A percentile compares a stretch with the other conserved stretches of the same genome.
Evolutionary conservation across 2,113 vertebrate species (phyloP).

Genomic region (Corythornis madagascariensis): DNA sequence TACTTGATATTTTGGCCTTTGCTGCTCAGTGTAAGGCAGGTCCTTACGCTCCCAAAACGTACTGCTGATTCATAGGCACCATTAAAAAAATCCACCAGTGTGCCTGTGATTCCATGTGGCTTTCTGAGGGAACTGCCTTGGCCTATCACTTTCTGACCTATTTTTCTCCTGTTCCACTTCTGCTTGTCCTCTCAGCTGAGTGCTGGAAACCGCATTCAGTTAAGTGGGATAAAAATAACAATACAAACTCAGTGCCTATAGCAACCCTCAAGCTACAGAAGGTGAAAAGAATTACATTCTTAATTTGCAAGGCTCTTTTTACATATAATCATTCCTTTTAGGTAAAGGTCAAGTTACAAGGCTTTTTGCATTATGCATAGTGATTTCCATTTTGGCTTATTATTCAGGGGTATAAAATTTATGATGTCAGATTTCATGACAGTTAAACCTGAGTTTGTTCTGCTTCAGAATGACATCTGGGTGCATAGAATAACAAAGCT

Average conservation of each 20-base stretch:
- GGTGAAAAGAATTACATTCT: slow-evolving; percentile 49
- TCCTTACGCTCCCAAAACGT: neutral
- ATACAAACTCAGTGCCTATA: slow-evolving; percentile 48
- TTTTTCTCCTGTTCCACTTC: neutral
- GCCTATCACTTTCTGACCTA: slow-evolving; percentile 20
- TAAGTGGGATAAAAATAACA: slow-evolving; percentile 51
- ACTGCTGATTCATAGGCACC: neutral
- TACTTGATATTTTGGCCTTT: neutral
- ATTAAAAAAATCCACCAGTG: neutral
- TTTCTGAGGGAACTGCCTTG: neutral
- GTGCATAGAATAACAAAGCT: slow-evolving; percentile 31
- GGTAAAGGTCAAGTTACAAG: slow-evolving; percentile 68
- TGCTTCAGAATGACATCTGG: slow-evolving; percentile 42
- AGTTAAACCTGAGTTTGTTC: slow-evolving; percentile 56
- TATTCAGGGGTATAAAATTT: slow-evolving; percentile 55
- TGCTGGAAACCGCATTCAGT: neutral
- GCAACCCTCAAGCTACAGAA: slow-evolving; percentile 40
- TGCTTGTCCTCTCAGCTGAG: slow-evolving; percentile 5
- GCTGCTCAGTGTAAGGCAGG: neutral
- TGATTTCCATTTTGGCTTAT: slow-evolving; percentile 69
- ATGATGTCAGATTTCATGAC: slow-evolving; percentile 61
- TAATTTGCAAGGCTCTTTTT: slow-evolving; percentile 54
- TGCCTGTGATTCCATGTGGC: neutral
- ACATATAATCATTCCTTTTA: slow-evolving; percentile 55
- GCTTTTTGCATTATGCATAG: slow-evolving; percentile 55